Base-by-base conservation (phyloP, 2,888 invertebrate species). In the Chirona hameri region DNA sequence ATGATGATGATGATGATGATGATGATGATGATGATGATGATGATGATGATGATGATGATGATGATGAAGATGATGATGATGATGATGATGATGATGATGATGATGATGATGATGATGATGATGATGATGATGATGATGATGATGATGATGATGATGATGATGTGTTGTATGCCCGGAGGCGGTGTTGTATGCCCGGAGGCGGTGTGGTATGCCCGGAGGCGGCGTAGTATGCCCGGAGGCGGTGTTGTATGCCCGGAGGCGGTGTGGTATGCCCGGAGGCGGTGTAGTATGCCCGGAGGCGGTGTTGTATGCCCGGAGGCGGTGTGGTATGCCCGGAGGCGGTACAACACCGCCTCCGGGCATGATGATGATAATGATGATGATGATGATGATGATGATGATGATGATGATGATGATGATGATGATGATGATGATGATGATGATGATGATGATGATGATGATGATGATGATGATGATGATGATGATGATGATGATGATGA, bases 1-100 rank as follows among this genome's bases (percentile, higher is more conserved):
- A 65, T n/a, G 65, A 65, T n/a, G 65, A 65, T n/a, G 65, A 65
- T n/a, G 65, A 65, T 65, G 65, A 65, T n/a, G 65, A n/a, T 65
- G 65, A 65, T n/a, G n/a, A 65, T n/a, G 65, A 65, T n/a, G n/a
- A 65, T n/a, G 65, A 65, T n/a, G 65, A 65, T n/a, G 65, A 65
- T 65, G 65, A 65, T 65, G 65, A 65, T 65, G n/a, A 65, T 65
- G 65, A 65, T 65, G 65, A 65, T 65, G 65, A 65, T 65, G 65
- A 65, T 65, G 65, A 65, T 65, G 65, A 65, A 21, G 65, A 65
- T 65, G 65, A 65, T 65, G 65, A 65, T 65, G 65, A 65, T 65
- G 65, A 65, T 65, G 65, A 65, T 65, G 65, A 65, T 65, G 65
- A 65, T 65, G 65, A 65, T 65, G n/a, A 65, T 65, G 65, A 65